phyloP scores from a whole-genome alignment of 2,797 vertebrate species.

The Lithobates pipiens region DNA sequence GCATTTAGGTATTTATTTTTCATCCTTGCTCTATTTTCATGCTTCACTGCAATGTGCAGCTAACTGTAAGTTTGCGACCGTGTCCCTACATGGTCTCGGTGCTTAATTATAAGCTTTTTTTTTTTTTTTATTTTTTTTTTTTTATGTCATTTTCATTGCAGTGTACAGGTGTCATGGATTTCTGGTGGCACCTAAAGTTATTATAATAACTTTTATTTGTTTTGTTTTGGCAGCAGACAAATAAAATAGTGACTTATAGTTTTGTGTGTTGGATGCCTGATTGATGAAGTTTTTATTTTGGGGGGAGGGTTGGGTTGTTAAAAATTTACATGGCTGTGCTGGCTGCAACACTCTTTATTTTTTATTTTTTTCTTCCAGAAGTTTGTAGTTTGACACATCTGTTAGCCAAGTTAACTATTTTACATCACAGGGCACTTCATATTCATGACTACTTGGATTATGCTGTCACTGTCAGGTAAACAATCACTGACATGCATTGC shows the following conservation, averaged over 20 bases:
- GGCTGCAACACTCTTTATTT: too few species aligned
- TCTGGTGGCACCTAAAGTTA: background rate
- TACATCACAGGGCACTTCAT: too few species aligned
- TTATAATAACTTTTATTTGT: conserved; percentile 2
- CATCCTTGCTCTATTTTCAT: conserved; percentile 2
- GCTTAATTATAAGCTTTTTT: background rate
- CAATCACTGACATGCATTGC: too few species aligned
- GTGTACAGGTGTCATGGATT: conserved; percentile 31
- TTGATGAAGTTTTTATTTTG: too few species aligned
- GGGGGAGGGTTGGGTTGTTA: too few species aligned
- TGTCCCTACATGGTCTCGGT: background rate
- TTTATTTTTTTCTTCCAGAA: too few species aligned
- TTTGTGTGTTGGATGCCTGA: background rate
- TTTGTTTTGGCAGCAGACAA: conserved; percentile 44
- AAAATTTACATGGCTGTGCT: too few species aligned
- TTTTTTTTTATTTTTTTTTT: background rate
- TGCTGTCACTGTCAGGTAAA: too few species aligned
- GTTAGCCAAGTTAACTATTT: too few species aligned
- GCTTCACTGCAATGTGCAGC: conserved; percentile 10
- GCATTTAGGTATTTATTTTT: conserved; percentile 57
- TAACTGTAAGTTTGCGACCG: conserved; percentile 16
- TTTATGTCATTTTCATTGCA: conserved; percentile 25
- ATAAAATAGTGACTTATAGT: conserved; percentile 46
- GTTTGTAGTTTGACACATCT: too few species aligned
- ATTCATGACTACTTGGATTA: too few species aligned